Base-by-base conservation (phyloP, 2,113 vertebrate genomes). In the Rhadina sibilatrix region DNA sequence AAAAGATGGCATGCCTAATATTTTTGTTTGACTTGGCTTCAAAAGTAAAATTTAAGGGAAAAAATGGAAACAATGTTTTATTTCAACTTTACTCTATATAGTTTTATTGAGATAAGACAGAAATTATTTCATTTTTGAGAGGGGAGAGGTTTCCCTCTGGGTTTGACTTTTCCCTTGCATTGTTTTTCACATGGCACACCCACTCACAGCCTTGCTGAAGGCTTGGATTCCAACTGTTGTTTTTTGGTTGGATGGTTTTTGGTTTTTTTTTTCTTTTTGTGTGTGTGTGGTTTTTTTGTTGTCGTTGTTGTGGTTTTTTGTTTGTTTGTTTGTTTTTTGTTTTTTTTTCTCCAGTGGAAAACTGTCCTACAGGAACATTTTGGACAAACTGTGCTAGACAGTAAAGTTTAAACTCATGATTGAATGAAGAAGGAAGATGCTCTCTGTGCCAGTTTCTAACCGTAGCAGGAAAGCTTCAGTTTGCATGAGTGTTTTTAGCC, bases 391-490 rank as follows among this genome's bases (percentile, higher is more conserved):
- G 49, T 65, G 4, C 11, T n/a, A 27, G 76, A 61, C 57, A 90
- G 53, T 47, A 46, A 78, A 70, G 69, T 81, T 80, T 27, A 30
- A 89, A 44, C 8, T 78, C 49, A 18, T n/a, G 21, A 60, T 0
- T 38, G 8, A 64, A 30, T 0, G 2, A 74, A 46, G 50, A 74
- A 81, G 3, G 17, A 49, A 77, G 33, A 75, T 30, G 7, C n/a
- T 84, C 10, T 42, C 33, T 59, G 9, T 42, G 37, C 20, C 12
- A 24, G 5, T 70, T 78, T 81, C 47, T 91, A 54, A 11, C 4
- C 0, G 0, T 46, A 57, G 28, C 27, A 46, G 17, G 23, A 81
- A 47, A 74, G 4, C 9, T 35, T 84, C 33, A 35, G 20, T 52
- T 44, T 81, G 18, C 11, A 30, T 28, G 31, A 64, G 6, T 23